phyloP scores from a whole-genome alignment of 2,888 invertebrate species.

The Latrodectus hesperus region DNA sequence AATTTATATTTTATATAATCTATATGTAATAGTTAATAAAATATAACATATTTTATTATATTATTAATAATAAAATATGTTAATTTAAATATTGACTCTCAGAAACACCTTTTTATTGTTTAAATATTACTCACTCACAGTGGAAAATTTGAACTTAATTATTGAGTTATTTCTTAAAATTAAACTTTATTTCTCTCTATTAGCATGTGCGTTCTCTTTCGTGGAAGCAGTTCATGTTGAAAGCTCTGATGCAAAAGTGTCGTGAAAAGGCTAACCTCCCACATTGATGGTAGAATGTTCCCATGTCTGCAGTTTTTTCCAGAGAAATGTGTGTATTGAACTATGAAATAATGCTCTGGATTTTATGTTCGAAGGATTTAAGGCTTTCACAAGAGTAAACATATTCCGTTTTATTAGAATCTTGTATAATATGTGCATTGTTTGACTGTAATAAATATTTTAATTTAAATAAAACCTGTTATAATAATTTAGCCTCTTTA shows the following conservation, averaged over 20 bases:
- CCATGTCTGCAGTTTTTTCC: constrained; percentile 28
- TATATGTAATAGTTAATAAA: no score
- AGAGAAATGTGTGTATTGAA: constrained; percentile 31
- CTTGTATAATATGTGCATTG: constrained; percentile 65
- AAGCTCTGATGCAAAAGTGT: constrained; percentile 97
- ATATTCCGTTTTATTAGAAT: constrained; percentile 63
- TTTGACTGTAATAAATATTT: constrained; percentile 68
- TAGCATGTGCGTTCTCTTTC: constrained; percentile 93
- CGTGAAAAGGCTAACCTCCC: constrained; percentile 89
- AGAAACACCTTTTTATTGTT: no score
- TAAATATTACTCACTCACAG: no score
- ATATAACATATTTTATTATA: no score
- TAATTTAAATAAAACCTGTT: constrained; percentile 67
- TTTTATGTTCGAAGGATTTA: constrained; percentile 56
- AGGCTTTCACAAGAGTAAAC: constrained; percentile 31
- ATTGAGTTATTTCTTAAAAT: neutral
- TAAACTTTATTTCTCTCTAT: constrained; percentile 65
- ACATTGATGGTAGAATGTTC: constrained; percentile 70
- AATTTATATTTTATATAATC: no score
- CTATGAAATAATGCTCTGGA: constrained; percentile 57
- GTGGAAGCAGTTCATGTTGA: constrained; percentile 94
- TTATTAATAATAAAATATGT: no score
- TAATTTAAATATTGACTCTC: no score
- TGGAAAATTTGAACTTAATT: no score
- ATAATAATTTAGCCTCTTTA: constrained; percentile 54